phyloP scores from a whole-genome alignment of 1,140 invertebrate species.

The Drosophila suzukii region DNA sequence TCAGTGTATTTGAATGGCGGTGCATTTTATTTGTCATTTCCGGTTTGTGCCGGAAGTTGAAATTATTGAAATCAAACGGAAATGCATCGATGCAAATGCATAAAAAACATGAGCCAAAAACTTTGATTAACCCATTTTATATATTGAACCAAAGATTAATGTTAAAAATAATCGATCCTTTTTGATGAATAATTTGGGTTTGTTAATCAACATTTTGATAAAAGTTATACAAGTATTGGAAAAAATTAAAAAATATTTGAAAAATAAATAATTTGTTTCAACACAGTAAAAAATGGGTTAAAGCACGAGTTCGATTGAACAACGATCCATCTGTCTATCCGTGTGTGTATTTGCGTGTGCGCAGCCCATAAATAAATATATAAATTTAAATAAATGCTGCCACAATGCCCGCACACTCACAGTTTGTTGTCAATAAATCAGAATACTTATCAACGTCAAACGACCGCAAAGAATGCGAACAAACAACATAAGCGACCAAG shows the following conservation, averaged over 20 bases:
- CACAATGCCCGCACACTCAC: slow-evolving; percentile 29
- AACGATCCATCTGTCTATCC: slow-evolving; percentile 35
- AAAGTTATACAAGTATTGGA: no score
- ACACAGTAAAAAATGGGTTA: slow-evolving; percentile 7
- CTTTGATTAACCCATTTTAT: slow-evolving; percentile 24
- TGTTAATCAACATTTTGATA: no score
- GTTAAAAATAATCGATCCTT: no score
- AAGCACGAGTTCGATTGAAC: slow-evolving; percentile 33
- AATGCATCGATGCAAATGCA: slow-evolving; percentile 60
- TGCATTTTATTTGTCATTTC: slow-evolving; percentile 79
- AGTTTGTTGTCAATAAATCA: slow-evolving; percentile 81
- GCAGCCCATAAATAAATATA: slow-evolving; percentile 73
- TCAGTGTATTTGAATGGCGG: slow-evolving; percentile 56
- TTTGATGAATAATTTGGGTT: no score
- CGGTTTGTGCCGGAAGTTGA: slow-evolving; percentile 76
- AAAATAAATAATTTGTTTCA: background rate
- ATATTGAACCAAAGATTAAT: background rate
- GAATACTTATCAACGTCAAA: slow-evolving; percentile 78
- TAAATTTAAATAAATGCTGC: slow-evolving; percentile 78
- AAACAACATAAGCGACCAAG: slow-evolving; percentile 68
- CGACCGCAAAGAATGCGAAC: slow-evolving; percentile 70
- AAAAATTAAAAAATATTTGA: background rate
- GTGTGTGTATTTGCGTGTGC: slow-evolving; percentile 33
- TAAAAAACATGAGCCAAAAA: slow-evolving; percentile 48
- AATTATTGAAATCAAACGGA: slow-evolving; percentile 78